These are phyloP conservation scores for Hipparchia semele DNA, from an alignment of 2,888 invertebrate genomes.

Conservation along the genomic window DNA sequence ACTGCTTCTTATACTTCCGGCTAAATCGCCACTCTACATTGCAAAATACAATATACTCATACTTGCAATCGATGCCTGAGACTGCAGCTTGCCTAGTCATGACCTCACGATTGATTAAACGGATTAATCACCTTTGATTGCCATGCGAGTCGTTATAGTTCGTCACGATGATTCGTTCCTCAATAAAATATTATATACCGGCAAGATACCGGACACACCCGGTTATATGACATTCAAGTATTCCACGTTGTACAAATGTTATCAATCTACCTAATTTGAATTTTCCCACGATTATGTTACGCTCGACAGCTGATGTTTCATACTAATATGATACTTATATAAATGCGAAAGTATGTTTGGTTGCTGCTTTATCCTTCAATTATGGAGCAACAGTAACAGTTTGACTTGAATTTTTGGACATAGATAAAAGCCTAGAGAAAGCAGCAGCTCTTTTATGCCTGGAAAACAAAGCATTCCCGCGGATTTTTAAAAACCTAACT, in stretches of 20 bases:
- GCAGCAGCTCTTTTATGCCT: too few species aligned
- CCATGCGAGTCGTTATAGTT: slow-evolving; percentile 20
- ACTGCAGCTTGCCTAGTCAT: slow-evolving; percentile 6
- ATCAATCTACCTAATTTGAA: neutral
- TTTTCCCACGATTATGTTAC: slow-evolving; percentile 1
- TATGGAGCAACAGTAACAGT: too few species aligned
- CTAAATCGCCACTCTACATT: slow-evolving; percentile 10
- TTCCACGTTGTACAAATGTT: neutral
- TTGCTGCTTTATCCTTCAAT: too few species aligned
- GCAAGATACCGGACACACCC: neutral
- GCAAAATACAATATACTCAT: neutral
- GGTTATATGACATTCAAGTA: neutral
- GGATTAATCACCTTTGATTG: slow-evolving; percentile 14
- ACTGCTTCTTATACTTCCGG: slow-evolving; percentile 1
- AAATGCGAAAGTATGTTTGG: too few species aligned
- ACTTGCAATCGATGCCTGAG: slow-evolving; percentile 6
- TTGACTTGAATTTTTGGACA: too few species aligned
- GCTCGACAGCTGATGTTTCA: neutral
- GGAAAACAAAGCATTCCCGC: too few species aligned
- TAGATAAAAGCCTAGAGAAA: too few species aligned
- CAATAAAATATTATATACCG: neutral
- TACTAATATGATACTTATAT: too few species aligned
- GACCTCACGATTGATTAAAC: slow-evolving; percentile 1
- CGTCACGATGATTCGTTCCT: neutral
- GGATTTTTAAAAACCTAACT: too few species aligned